phyloP scores from a whole-genome alignment of 2,797 vertebrate species.

The Hippoglossus hippoglossus region DNA sequence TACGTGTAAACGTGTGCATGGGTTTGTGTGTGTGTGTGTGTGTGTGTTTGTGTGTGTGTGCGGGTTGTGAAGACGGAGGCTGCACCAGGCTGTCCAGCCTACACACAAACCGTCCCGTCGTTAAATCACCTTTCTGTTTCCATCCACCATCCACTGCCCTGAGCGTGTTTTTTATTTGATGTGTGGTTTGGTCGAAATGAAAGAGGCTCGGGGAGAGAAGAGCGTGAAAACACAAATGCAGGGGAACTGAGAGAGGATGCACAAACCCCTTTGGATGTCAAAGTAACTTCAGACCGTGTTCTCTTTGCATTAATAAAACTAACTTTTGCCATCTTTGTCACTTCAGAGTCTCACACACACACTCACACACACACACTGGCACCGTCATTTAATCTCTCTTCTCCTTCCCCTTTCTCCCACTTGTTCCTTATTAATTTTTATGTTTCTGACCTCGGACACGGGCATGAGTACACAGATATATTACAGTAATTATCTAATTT shows the following conservation, averaged over 20 bases:
- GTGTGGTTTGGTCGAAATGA: constrained; percentile 76
- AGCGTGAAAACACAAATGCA: constrained; percentile 67
- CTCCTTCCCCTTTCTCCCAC: constrained; percentile 70
- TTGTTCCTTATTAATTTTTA: constrained; percentile 86
- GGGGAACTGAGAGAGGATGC: constrained; percentile 55
- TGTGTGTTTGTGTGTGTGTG: constrained; percentile 57
- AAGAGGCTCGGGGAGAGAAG: constrained; percentile 64
- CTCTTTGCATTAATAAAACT: constrained; percentile 62
- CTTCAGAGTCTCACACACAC: constrained; percentile 42
- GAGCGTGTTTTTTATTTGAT: constrained; percentile 75
- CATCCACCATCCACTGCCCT: constrained; percentile 78
- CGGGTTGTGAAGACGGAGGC: constrained; percentile 80
- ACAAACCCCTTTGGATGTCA: constrained; percentile 57
- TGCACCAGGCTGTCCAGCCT: constrained; percentile 84
- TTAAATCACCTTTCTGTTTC: constrained; percentile 81
- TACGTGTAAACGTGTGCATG: constrained; percentile 56
- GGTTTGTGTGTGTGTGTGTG: constrained; percentile 56
- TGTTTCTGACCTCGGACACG: constrained; percentile 82
- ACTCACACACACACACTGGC: constrained; percentile 11
- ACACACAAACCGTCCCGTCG: constrained; percentile 80
- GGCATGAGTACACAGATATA: constrained; percentile 87
- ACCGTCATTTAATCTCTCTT: constrained; percentile 66
- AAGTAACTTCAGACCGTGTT: constrained; percentile 67
- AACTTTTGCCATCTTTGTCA: constrained; percentile 64
- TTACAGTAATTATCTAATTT: constrained; percentile 88